A percentile compares a stretch with the other conserved stretches of the same genome.
Conservation (phyloP, 2,113 vertebrate genomes). For the Chaetops frenatus region DNA sequence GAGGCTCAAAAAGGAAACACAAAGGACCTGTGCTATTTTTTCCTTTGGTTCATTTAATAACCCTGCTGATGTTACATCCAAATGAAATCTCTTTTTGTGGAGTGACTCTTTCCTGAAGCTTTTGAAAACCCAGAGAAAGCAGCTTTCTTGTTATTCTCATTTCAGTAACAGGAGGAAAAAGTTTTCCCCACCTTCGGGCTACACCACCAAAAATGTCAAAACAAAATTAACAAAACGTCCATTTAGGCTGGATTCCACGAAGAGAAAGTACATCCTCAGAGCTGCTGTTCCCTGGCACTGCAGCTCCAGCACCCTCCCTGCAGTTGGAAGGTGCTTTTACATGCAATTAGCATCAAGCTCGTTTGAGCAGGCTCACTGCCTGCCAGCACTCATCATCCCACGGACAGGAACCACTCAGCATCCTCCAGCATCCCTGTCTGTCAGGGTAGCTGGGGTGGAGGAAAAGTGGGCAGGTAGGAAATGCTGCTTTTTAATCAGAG, state of each 20-base stretch:
- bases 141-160: background rate
- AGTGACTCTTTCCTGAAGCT: background rate
- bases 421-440: background rate
- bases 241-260: background rate
- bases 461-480: background rate
- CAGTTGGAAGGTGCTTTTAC: background rate
- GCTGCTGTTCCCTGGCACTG: background rate
- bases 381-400: slow-evolving; percentile 7
- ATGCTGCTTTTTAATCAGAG: background rate
- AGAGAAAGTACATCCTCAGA: background rate
- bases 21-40: slow-evolving; percentile 27
- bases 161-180: background rate
- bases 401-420: background rate
- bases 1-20: slow-evolving; percentile 23
- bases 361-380: background rate
- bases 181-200: background rate
- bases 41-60: background rate
- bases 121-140: slow-evolving; percentile 12
- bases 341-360: slow-evolving; percentile 1
- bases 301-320: background rate
- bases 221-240: slow-evolving; percentile 17
- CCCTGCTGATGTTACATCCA: background rate
- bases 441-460: background rate
- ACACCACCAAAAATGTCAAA: background rate
- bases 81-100: background rate